Evolutionary conservation across 2,888 invertebrate species (phyloP).

Genomic region (Lysandra coridon): DNA sequence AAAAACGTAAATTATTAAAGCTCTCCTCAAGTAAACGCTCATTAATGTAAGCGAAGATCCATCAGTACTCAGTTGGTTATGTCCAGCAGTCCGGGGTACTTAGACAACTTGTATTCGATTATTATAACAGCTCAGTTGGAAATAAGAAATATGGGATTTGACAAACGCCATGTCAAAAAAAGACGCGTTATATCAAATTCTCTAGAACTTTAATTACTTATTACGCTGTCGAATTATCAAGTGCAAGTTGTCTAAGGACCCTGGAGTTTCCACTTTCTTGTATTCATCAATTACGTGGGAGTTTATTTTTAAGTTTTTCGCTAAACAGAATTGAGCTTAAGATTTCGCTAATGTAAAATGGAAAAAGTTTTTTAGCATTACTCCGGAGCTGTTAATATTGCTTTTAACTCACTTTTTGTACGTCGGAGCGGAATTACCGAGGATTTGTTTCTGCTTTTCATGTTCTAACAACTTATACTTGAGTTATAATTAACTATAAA

Average conservation of each 20-base stretch:
- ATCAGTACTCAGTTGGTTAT: background rate
- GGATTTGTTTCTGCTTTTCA: background rate
- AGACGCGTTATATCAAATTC: background rate
- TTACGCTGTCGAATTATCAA: background rate
- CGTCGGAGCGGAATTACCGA: background rate
- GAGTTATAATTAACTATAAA: background rate
- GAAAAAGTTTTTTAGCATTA: conserved; percentile 15
- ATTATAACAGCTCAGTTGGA: background rate
- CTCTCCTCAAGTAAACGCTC: background rate
- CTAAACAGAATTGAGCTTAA: conserved; percentile 18
- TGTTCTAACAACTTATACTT: background rate
- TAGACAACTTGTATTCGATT: background rate
- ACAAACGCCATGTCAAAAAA: background rate
- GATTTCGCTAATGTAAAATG: conserved; percentile 15
- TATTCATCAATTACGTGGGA: conserved; percentile 32
- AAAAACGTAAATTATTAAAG: background rate
- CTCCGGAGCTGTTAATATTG: conserved; percentile 11
- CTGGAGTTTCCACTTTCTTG: conserved; percentile 32
- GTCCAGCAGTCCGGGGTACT: background rate
- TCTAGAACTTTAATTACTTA: background rate
- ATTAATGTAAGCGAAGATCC: background rate
- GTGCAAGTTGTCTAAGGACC: background rate
- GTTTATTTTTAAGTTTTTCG: conserved; percentile 28
- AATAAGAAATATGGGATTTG: background rate
- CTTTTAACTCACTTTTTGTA: conserved; percentile 22